Evolutionary conservation across 37 sponge, comb jelly and placozoan species (phyloP).

Genomic region (Oscarella lobularis): DNA sequence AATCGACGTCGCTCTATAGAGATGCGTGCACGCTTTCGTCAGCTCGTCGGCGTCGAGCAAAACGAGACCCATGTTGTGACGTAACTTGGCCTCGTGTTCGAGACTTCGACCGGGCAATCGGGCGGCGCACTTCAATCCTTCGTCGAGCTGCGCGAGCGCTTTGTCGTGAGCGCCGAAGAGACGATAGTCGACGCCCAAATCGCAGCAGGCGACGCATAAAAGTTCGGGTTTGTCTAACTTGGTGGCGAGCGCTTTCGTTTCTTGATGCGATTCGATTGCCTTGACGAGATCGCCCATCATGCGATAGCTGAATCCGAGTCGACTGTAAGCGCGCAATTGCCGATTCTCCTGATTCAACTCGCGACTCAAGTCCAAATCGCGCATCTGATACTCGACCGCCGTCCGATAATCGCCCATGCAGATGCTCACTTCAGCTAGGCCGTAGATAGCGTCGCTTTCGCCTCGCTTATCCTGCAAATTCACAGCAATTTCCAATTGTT

Average conservation of each 20-base stretch:
- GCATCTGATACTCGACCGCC: conserved; percentile 57
- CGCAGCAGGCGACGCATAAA: neutral
- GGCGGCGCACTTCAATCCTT: neutral
- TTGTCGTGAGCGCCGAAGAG: neutral
- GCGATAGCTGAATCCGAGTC: conserved; percentile 1
- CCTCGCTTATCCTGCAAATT: conserved; percentile 40
- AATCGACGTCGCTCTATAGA: conserved; percentile 50
- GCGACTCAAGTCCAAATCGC: conserved; percentile 42
- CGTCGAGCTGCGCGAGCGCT: neutral
- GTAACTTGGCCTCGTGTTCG: conserved; percentile 53
- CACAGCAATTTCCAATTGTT: conserved; percentile 49
- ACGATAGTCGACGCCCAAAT: conserved; percentile 2
- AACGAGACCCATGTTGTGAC: conserved; percentile 77
- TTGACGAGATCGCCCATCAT: neutral
- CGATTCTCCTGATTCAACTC: conserved; percentile 17
- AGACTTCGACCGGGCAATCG: neutral
- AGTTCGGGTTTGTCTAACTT: neutral
- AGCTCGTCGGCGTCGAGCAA: conserved; percentile 49
- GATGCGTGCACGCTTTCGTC: conserved; percentile 33
- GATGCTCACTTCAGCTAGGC: conserved; percentile 70
- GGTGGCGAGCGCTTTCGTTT: neutral
- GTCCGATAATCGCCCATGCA: conserved; percentile 52
- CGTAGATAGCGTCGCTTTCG: conserved; percentile 59
- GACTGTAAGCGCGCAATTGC: neutral
- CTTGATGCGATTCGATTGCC: neutral